These are phyloP conservation scores for Oscheius onirici DNA, from an alignment of 2,888 invertebrate species.

Conservation along the genomic window DNA sequence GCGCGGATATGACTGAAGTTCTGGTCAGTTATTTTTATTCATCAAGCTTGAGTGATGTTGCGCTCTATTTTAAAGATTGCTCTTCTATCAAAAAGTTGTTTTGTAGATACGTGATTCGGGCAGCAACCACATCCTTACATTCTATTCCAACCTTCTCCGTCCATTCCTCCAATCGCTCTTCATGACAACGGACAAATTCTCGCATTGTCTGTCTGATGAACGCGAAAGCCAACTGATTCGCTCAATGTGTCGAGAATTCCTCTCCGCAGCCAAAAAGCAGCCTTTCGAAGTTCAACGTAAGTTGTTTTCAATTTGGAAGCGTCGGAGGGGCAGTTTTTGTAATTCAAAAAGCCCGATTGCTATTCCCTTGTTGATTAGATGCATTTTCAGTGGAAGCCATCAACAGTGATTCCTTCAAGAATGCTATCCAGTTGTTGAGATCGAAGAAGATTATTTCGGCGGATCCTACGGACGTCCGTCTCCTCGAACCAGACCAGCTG, in stretches of 20 bases:
- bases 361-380: not conserved
- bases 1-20: not conserved
- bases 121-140: conserved; percentile 36
- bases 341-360: not conserved
- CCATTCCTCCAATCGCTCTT: conserved; percentile 62
- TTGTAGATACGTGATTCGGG: conserved; percentile 6
- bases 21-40: not conserved
- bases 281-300: conserved; percentile 12
- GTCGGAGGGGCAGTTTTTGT: no score
- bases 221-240: conserved; percentile 4
- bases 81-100: no score
- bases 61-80: no score
- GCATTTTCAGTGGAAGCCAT: conserved; percentile 60
- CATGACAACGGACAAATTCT: conserved; percentile 17
- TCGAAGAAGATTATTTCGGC: conserved; percentile 39
- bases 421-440: conserved; percentile 53
- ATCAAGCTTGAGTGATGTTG: no score
- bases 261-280: not conserved
- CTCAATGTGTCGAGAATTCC: conserved; percentile 12
- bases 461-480: not conserved
- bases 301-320: conserved; percentile 9
- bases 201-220: not conserved
- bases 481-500: conserved; percentile 6
- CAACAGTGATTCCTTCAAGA: conserved; percentile 68
- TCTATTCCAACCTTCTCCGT: conserved; percentile 60